Conservation (phyloP, 92 coral and sea anemone species). For the Zoanthus solanderi region DNA sequence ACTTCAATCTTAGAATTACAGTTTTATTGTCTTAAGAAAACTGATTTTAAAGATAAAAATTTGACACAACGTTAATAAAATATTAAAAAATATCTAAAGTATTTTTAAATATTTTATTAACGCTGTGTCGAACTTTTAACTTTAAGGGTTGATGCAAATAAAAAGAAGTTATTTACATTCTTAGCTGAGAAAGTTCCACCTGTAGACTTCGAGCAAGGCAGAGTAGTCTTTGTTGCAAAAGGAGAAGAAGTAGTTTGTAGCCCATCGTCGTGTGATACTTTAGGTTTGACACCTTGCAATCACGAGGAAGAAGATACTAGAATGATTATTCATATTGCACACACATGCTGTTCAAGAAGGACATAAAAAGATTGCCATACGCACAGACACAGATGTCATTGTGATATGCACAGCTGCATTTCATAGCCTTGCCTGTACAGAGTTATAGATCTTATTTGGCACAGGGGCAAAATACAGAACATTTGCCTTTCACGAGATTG, state of each 20-base stretch:
- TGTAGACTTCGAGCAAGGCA: constrained; percentile 14
- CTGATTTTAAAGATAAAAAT: background rate
- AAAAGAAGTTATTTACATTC: constrained; percentile 29
- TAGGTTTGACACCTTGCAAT: constrained; percentile 18
- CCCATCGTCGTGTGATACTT: background rate
- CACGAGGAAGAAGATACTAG: constrained; percentile 17
- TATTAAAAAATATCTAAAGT: too few relatives aligned
- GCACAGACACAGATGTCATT: constrained; percentile 19
- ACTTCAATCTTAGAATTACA: too few relatives aligned
- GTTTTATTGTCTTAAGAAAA: too few relatives aligned
- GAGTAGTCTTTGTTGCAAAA: background rate
- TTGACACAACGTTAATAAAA: too few relatives aligned
- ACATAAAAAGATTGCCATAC: constrained; percentile 15
- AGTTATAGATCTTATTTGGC: background rate
- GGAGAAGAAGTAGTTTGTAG: constrained; percentile 31
- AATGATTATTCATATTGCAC: constrained; percentile 13
- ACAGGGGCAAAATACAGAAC: background rate
- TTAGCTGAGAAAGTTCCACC: constrained; percentile 15
- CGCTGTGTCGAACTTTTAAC: too few relatives aligned
- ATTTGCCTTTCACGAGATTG: constrained; percentile 5
- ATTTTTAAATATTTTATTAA: too few relatives aligned
- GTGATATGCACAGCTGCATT: constrained; percentile 2
- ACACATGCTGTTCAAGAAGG: constrained; percentile 17
- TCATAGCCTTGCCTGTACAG: background rate
- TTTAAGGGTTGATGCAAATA: constrained; percentile 15